Evolutionary conservation across 2,113 vertebrate species (phyloP).

Genomic region (Australoheros scitulus): DNA sequence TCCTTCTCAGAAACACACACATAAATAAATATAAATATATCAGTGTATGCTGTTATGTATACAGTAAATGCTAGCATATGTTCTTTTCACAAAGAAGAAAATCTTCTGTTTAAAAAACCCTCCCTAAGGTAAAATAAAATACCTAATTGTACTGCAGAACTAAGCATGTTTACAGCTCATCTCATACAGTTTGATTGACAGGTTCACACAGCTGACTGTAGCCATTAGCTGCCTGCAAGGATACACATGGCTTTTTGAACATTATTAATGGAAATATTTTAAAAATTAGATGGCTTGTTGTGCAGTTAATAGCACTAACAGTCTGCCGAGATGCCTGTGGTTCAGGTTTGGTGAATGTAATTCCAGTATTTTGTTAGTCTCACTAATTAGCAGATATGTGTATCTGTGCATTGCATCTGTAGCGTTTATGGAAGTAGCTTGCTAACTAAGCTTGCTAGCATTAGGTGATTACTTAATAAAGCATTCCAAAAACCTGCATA

Average conservation of each 20-base stretch:
- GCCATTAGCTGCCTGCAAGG: not conserved
- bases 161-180: not conserved
- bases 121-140: too few species aligned
- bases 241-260: not conserved
- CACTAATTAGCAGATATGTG: not conserved
- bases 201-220: not conserved
- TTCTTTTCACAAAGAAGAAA: not conserved
- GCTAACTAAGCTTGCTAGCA: not conserved
- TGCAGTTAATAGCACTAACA: not conserved
- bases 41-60: not conserved
- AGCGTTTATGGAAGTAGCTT: not conserved
- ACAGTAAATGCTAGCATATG: not conserved
- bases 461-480: not conserved
- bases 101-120: too few species aligned
- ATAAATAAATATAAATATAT: not conserved
- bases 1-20: not conserved
- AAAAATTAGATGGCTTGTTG: not conserved
- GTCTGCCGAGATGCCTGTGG: fast-evolving
- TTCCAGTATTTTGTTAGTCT: not conserved
- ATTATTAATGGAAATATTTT: not conserved
- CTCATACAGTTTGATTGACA: not conserved
- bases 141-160: not conserved
- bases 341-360: not conserved
- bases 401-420: not conserved
- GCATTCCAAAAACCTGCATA: not conserved